phyloP scores from a whole-genome alignment of 2,888 invertebrate genomes.

The Smittia aterrima region DNA sequence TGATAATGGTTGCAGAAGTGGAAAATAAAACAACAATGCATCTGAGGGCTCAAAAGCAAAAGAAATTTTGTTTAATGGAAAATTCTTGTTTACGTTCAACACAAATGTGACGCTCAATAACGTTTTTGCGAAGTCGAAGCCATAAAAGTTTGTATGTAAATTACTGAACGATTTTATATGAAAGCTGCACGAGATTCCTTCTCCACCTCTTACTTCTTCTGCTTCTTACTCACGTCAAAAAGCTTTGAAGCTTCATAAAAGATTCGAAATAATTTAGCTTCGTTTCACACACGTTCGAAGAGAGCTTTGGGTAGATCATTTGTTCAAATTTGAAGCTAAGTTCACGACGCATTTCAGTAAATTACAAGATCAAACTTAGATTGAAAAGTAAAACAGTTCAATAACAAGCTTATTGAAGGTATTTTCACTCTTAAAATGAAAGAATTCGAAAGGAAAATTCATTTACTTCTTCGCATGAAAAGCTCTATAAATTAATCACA shows the following conservation, averaged over 20 bases:
- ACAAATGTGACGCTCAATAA: background rate
- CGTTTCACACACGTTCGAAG: background rate
- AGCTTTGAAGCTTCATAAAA: background rate
- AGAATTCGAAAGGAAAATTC: no score
- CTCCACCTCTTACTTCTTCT: background rate
- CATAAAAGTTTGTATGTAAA: background rate
- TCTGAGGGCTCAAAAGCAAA: background rate
- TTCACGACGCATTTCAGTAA: no score
- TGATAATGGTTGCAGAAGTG: background rate
- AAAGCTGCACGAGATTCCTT: background rate
- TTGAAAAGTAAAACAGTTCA: no score
- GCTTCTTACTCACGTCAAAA: no score
- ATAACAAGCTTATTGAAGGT: no score
- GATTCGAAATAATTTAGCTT: no score
- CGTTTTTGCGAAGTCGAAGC: background rate
- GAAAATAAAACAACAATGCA: background rate
- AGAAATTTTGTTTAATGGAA: constrained; percentile 21
- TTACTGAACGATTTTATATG: background rate
- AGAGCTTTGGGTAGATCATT: background rate
- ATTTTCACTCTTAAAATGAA: no score
- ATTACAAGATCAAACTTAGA: no score
- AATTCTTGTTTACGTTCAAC: constrained; percentile 5
- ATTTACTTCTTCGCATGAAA: no score
- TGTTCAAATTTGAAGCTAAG: background rate
- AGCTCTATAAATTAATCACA: no score